phyloP scores from a whole-genome alignment of 2,888 invertebrate genomes.

The Itoplectis maculator region DNA sequence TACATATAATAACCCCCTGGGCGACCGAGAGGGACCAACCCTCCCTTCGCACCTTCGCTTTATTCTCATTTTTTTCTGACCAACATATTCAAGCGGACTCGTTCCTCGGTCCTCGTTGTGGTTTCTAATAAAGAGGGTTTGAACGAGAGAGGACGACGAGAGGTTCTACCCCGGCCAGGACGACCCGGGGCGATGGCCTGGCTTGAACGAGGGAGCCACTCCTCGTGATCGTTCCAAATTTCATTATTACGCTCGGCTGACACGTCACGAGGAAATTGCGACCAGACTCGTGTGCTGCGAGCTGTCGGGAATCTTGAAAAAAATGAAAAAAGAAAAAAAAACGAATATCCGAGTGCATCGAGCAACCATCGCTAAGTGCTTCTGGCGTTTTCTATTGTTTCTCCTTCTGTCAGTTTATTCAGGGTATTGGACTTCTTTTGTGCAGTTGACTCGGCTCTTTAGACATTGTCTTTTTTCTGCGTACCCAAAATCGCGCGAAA shows the following conservation, averaged over 20 bases:
- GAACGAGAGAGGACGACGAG: constrained; percentile 7
- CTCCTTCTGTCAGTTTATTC: not conserved
- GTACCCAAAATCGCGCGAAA: constrained; percentile 28
- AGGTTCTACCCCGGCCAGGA: constrained; percentile 37
- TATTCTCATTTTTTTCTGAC: constrained; percentile 60
- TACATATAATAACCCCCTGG: constrained; percentile 70
- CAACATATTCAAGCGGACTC: constrained; percentile 44
- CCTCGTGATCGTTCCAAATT: constrained; percentile 33
- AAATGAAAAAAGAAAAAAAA: not conserved
- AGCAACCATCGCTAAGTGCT: not conserved
- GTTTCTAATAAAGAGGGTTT: constrained; percentile 47
- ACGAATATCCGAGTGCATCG: not conserved
- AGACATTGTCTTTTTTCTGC: not conserved
- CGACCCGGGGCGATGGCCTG: constrained; percentile 37
- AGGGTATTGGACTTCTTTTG: not conserved
- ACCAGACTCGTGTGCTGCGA: not conserved
- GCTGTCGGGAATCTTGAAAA: not conserved
- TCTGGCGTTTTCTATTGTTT: not conserved
- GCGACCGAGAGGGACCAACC: constrained; percentile 67
- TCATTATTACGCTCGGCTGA: constrained; percentile 41
- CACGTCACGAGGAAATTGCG: not conserved
- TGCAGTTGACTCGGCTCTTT: not conserved
- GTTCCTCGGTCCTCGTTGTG: constrained; percentile 24
- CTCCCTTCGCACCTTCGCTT: constrained; percentile 73
- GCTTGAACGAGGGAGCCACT: no score